Base-by-base conservation (phyloP, 2,113 vertebrate genomes). In the Cairina moschata region DNA sequence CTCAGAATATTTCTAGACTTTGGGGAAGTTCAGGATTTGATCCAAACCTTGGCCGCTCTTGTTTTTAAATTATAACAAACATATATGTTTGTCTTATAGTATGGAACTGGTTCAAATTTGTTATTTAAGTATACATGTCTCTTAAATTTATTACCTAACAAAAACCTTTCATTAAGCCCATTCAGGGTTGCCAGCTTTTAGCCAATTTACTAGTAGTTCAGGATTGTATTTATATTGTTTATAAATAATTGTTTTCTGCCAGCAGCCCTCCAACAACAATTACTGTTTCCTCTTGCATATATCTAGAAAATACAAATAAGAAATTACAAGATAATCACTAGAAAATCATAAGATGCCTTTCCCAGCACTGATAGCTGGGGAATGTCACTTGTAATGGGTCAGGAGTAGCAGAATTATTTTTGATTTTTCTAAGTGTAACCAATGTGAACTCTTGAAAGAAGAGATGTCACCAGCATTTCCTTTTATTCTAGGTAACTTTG, bases 211-310 rank as follows among this genome's bases (percentile, higher is more conserved):
- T 63, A 68, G 60, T 40, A 73, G 25, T 85, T 40, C 66, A 88
- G 66, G 14, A 0, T 42, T 67, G 86, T 83, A 74, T 95, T 96
- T 93, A 86, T 84, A 75, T 88, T 81, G 75, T 54, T 59, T 94
- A 91, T 88, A 93, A 97, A 96, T 96, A 74, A 86, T 54, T 77
- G 5, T 36, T 88, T 96, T 92, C 63, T 86, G 59, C 40, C 40
- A 73, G 42, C 38, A 91, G 16, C 5, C 74, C 54, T 72, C 52
- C 69, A 95, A 92, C 46, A 95, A 93, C 34, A 74, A 94, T 69
- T 84, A 71, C 44, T 80, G 74, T 88, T 94, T 93, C 96, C 81
- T 67, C 28, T 78, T 81, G 32, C n/a, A 32, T 48, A 16, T 86
- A 80, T 63, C 63, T 91, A 52, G 55, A 29, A 85, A 91, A 93